Evolutionary conservation across 1,140 invertebrate species (phyloP).

Genomic region (Dinoponera quadriceps): DNA sequence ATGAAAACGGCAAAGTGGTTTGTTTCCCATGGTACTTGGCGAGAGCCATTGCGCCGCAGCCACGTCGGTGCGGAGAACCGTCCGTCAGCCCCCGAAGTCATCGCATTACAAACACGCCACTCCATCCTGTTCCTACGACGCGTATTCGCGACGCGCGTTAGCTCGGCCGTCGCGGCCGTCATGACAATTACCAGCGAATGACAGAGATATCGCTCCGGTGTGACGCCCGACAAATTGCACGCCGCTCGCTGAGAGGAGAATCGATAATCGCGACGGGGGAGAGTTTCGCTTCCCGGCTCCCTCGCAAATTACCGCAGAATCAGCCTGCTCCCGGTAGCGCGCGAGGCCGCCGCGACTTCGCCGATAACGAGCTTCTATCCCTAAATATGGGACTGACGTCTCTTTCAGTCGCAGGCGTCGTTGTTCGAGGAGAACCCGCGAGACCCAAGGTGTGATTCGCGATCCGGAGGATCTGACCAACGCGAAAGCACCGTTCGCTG

Average conservation of each 20-base stretch:
- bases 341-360: neutral
- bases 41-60: too few species aligned
- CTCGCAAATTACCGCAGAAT: slow-evolving; percentile 1
- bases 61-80: too few species aligned
- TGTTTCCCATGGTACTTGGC: slow-evolving; percentile 36
- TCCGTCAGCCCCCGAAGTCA: slow-evolving; percentile 3
- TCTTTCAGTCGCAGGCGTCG: too few species aligned
- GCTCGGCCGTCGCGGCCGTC: neutral
- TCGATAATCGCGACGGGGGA: slow-evolving; percentile 19
- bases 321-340: neutral
- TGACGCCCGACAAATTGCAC: slow-evolving; percentile 23
- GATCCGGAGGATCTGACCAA: too few species aligned
- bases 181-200: slow-evolving; percentile 28
- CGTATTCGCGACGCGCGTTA: slow-evolving; percentile 14
- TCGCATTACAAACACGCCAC: slow-evolving; percentile 48
- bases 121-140: neutral
- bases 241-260: slow-evolving; percentile 6
- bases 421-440: too few species aligned
- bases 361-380: neutral
- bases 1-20: slow-evolving; percentile 31
- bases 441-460: too few species aligned
- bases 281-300: neutral
- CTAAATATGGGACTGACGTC: neutral
- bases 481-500: too few species aligned
- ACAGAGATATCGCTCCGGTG: slow-evolving; percentile 28